Conservation (phyloP, 1,140 invertebrate species). For the Drosophila novamexicana region DNA sequence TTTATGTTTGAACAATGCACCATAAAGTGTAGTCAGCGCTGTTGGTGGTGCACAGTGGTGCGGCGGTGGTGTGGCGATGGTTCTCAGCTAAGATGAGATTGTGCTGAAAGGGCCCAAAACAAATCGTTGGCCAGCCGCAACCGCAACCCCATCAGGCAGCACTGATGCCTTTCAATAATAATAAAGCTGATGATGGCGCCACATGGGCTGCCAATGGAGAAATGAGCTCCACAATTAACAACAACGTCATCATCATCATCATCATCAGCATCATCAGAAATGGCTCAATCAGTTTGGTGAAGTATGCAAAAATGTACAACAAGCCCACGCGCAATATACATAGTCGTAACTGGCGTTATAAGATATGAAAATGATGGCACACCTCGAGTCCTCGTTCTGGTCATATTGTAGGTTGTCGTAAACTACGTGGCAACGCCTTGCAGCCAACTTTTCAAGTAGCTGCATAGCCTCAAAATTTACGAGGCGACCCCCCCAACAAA, state of each 20-base stretch:
- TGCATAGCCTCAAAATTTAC: slow-evolving; percentile 76
- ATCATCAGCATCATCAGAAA: slow-evolving; percentile 45
- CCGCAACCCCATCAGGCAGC: slow-evolving; percentile 20
- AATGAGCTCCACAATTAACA: not conserved
- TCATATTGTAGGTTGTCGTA: slow-evolving; percentile 31
- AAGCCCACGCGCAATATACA: slow-evolving; percentile 2
- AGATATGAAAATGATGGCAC: slow-evolving; percentile 68
- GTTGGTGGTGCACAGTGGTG: not conserved
- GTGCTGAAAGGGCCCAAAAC: slow-evolving; percentile 34
- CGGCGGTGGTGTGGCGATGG: not conserved
- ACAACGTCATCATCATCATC: slow-evolving; percentile 21
- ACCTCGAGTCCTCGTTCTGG: slow-evolving; percentile 46
- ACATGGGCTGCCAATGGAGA: slow-evolving; percentile 8
- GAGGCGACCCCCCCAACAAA: slow-evolving; percentile 43
- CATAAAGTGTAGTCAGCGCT: slow-evolving; percentile 41
- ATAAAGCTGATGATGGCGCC: slow-evolving; percentile 42
- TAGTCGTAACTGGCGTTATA: slow-evolving; percentile 58
- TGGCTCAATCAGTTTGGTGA: slow-evolving; percentile 58
- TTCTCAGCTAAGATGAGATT: slow-evolving; percentile 36
- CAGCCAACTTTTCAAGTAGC: slow-evolving; percentile 68
- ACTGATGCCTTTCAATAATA: slow-evolving; percentile 59
- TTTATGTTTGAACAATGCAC: slow-evolving; percentile 68
- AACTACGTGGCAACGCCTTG: slow-evolving; percentile 66
- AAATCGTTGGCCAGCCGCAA: slow-evolving; percentile 19
- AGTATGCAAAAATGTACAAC: slow-evolving; percentile 48